Conservation (phyloP, 2,797 vertebrate species). For the Mycteria americana region DNA sequence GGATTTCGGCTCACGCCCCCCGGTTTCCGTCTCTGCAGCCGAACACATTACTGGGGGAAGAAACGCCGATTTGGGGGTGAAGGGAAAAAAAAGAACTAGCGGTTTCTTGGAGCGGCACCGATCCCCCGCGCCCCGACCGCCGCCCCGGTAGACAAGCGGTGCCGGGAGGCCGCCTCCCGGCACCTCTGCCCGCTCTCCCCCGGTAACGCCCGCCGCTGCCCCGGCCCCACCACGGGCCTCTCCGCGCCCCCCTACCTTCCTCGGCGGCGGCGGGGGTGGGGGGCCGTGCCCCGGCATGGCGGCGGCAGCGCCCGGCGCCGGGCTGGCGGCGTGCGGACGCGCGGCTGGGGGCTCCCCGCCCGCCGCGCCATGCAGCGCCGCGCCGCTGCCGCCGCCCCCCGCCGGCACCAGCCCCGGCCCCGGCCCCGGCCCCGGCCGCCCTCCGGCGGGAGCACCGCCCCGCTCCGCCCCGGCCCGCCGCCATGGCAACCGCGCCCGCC, state of each 20-base stretch:
- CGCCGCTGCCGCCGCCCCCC: not conserved
- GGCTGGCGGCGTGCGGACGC: slow-evolving; percentile 4
- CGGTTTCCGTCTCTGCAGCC: not conserved
- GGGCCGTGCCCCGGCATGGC: not conserved
- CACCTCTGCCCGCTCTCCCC: not conserved
- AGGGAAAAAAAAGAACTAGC: no score
- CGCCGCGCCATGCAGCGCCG: not conserved
- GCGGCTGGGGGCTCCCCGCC: slow-evolving; percentile 1
- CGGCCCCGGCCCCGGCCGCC: not conserved
- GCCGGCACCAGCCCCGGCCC: not conserved
- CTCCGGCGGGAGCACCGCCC: not conserved
- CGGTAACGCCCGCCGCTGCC: not conserved
- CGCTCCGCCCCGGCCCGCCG: not conserved
- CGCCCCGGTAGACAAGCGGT: not conserved
- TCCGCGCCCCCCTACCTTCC: not conserved
- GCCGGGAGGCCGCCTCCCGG: not conserved
- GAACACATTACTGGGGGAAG: not conserved
- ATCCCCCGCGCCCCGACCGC: not conserved
- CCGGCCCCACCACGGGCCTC: not conserved
- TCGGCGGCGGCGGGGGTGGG: not conserved
- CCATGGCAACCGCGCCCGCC: not conserved
- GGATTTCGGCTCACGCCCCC: not conserved
- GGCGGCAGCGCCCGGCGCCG: not conserved
- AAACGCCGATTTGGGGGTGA: not conserved
- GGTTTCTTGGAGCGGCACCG: not conserved